A percentile compares a stretch with the other conserved stretches of the same genome.
phyloP scores from a whole-genome alignment of 2,797 vertebrate species.

The Neomorphus geoffroyi region DNA sequence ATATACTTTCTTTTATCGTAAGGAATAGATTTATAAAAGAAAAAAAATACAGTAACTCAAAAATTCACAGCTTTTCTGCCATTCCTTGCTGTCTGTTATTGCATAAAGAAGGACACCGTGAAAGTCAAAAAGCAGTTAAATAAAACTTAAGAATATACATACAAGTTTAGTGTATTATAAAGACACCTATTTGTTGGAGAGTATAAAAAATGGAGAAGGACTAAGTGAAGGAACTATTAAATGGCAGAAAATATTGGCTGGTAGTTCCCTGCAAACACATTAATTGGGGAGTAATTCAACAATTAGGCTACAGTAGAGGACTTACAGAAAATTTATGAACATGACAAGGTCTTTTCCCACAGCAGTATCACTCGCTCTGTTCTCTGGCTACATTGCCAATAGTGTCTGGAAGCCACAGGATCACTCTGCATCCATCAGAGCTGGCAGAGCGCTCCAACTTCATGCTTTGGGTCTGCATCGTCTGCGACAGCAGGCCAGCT shows the following conservation, averaged over 20 bases:
- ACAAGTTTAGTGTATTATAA: background rate
- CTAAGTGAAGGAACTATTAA: background rate
- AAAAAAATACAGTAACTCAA: conserved; percentile 12
- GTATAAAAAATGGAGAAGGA: background rate
- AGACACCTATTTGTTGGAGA: background rate
- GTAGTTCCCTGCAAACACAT: background rate
- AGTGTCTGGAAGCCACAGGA: background rate
- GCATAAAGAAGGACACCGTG: background rate
- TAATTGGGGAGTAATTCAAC: background rate
- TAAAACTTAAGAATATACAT: background rate
- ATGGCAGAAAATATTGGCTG: background rate
- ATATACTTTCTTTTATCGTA: conserved; percentile 40
- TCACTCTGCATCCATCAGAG: rapidly evolving
- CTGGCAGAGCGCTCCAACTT: background rate
- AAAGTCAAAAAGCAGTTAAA: conserved; percentile 44
- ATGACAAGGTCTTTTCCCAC: background rate
- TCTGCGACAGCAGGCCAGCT: rapidly evolving
- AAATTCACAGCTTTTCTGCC: conserved; percentile 46
- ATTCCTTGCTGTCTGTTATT: conserved; percentile 6
- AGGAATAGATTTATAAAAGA: conserved; percentile 27
- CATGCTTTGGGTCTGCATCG: rapidly evolving
- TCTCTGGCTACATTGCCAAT: background rate
- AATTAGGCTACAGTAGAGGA: background rate
- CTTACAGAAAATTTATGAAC: background rate
- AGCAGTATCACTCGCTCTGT: background rate